Base-by-base conservation (phyloP, 1,140 invertebrate species). In the Drosophila nasuta region DNA sequence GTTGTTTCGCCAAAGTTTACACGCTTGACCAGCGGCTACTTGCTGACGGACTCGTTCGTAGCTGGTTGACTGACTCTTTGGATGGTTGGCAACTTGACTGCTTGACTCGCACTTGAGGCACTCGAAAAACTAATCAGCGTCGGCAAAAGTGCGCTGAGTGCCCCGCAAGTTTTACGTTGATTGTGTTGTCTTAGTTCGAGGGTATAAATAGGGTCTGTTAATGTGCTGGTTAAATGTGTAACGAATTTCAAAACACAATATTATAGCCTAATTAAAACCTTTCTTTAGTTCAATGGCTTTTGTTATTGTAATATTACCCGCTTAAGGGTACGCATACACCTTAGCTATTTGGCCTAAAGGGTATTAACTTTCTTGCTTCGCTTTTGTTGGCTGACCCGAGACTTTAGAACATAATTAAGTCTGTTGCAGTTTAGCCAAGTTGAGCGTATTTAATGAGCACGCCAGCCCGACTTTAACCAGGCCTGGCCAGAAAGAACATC, bases 91-190 rank as follows among this genome's bases (percentile, higher is more conserved):
- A 60, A 71, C 76, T 79, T 82, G 83, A 75, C 83, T 78, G 77
- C 51, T 77, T 77, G 77, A 72, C 70, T 83, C 66, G 77, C 74
- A 73, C 83, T 89, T 69, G 77, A 79, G 85, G 81, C 85, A 81
- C 85, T 89, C 75, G 75, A 89, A 89, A 89, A 89, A 89, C 85
- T 89, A 89, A 89, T 89, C 85, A 89, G 85, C 75, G 68, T 65
- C 67, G 78, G 78, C 65, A 75, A 81, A 82, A 77, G 64, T 49
- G 70, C 66, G 52, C 43, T 25, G 41, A 70, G 57, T 54, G 64
- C 20, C 62, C 58, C 56, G 54, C 49, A 58, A 73, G 43, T 68
- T 77, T 62, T 30, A 33, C 63, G 48, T 57, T 67, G 56, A 66
- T 56, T 67, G 46, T 66, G 41, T 35, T 56, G 58, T 48, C 15